Conservation (phyloP, 2,113 vertebrate genomes). For the Eudyptes chrysolophus region DNA sequence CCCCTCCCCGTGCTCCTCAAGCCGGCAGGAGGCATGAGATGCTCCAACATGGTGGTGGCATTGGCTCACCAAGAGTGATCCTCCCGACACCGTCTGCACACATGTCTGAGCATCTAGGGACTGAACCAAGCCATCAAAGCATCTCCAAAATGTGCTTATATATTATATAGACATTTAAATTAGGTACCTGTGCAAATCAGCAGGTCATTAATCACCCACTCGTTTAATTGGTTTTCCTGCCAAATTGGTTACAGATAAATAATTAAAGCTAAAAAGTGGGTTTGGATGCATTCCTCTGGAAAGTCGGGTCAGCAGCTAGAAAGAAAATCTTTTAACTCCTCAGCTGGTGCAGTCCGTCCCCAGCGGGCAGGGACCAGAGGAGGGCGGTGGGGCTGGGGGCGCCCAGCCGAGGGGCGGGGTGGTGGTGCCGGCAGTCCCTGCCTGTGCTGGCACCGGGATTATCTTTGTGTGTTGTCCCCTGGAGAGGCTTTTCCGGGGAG, state of each 20-base stretch:
- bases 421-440: background rate
- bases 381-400: accelerated
- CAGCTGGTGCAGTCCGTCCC: background rate
- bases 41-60: background rate
- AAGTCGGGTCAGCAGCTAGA: constrained; percentile 41
- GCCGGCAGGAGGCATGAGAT: accelerated
- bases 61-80: background rate
- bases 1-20: background rate
- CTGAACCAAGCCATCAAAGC: background rate
- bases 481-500: background rate
- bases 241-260: constrained; percentile 76
- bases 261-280: constrained; percentile 70
- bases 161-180: constrained; percentile 73
- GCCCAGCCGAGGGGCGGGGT: accelerated
- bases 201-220: constrained; percentile 71
- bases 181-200: constrained; percentile 65
- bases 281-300: constrained; percentile 63
- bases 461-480: background rate
- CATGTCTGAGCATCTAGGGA: background rate
- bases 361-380: accelerated
- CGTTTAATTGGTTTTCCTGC: constrained; percentile 73
- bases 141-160: constrained; percentile 43
- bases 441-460: accelerated
- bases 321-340: constrained; percentile 23
- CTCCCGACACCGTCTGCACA: background rate